Base-by-base conservation (phyloP, 2,888 invertebrate genomes). In the Sinelater perroti region DNA sequence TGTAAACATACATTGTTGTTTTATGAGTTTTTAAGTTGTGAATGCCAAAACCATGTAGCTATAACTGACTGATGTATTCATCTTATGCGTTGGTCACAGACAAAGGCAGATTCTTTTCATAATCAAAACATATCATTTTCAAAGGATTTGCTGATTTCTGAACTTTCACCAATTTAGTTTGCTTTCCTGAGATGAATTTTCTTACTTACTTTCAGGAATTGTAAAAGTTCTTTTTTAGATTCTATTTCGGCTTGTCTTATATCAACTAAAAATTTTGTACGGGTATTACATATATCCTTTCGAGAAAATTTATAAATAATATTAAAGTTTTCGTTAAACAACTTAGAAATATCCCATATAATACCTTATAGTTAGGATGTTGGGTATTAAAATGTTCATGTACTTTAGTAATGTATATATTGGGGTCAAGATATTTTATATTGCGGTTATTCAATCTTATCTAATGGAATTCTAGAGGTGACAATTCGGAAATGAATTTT, bases 241-340 rank as follows among this genome's bases (percentile, higher is more conserved):
- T 47, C 18, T 3, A 53, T 13, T 31, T 46, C 17, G n/a, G 52
- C 52, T 44, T 52, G 45, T 13, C 8, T 56, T n/a, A n/a, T n/a
- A n/a, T n/a, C n/a, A n/a, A n/a, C n/a, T n/a, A n/a, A n/a, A n/a
- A n/a, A n/a, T n/a, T n/a, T n/a, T n/a, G 56, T 57, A 35, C 60
- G 60, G 24, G 31, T 18, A 20, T 47, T 56, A 38, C 61, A 61
- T 11, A 61, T 56, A 31, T 64, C 52, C 17, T 57, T 64, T 49
- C 62, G 24, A 1, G 57, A 55, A 28, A 35, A 14, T 5, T 49
- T 58, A 46, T 57, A 63, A 7, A 46, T 44, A 40, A 56, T 42
- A 35, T 64, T 64, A 36, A 59, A 64, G 14, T 63, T 54, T 8
- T 59, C 42, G 16, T 57, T 61, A 18, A 64, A 64, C 2, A 64